Evolutionary conservation across 2,888 invertebrate genomes (phyloP), one percentile per base, ranked within the genome.

Genomic region (Caenorhabditis becei): DNA sequence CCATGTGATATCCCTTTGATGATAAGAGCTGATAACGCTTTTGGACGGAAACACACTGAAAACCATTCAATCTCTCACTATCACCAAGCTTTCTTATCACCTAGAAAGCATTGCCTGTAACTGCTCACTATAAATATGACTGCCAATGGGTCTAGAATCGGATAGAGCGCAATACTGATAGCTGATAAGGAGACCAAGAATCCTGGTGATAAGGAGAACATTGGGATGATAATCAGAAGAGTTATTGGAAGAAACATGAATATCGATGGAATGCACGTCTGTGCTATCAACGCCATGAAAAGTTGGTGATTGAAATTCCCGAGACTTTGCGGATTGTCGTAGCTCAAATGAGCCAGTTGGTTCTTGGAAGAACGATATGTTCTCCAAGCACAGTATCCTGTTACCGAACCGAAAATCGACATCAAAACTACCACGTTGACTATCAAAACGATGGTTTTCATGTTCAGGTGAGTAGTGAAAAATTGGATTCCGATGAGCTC

Each of bases 211-310:
- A 65, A 18, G 28, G 35, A 32, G 37, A 65, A 65, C 16, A 65
- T 23, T 51, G 65, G 65, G 24, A 65, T 53, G 11, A 65, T 65
- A 8, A 65, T 65, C 14, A 65, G 51, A 0, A 65, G 35, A 10
- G 65, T 53, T n/a, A 65, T 65, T 7, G 65, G 65, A 11, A 65
- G 65, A 35, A 65, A 65, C 65, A 65, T 65, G 53, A 65, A 65
- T 23, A 65, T 53, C 1, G 53, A 4, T 8, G 65, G 65, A n/a
- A 65, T 65, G 10, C 51, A 65, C 4, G 65, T 14, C 53, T 65
- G 58, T 1, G 37, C 14, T 41, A 59, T 32, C 53, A 65, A 24
- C 4, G 65, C 65, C 2, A 51, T 5, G 11, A 65, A 65, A 0
- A 65, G n/a, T 26, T 65, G 65, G 23, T 24, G 16, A 35, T 53